phyloP scores from a whole-genome alignment of 2,797 vertebrate species.

The Darevskia mixta region DNA sequence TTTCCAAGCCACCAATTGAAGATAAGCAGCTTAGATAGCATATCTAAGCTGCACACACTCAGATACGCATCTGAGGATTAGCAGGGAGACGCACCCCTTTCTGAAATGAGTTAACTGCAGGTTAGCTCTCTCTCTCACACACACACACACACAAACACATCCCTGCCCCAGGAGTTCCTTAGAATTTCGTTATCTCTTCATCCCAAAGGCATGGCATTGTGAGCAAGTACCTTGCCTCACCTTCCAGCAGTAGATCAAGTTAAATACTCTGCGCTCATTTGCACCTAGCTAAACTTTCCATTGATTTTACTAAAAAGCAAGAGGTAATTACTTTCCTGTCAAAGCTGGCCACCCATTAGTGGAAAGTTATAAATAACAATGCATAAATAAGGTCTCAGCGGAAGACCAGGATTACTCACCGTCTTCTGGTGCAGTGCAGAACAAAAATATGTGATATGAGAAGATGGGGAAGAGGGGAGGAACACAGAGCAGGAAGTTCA shows the following conservation, averaged over 20 bases:
- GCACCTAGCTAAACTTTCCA: constrained; percentile 23
- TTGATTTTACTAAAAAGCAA: constrained; percentile 50
- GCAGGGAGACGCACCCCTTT: too few relatives aligned
- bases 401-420: neutral
- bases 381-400: constrained; percentile 43
- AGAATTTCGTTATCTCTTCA: neutral
- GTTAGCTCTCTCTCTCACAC: neutral
- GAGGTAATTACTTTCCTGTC: constrained; percentile 57
- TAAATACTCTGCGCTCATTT: constrained; percentile 11
- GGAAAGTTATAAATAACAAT: constrained; percentile 44
- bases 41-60: neutral
- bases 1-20: neutral
- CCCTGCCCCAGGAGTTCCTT: neutral
- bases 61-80: neutral
- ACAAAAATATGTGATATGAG: neutral
- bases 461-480: accelerated
- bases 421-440: neutral
- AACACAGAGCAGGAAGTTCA: neutral
- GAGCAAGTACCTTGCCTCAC: neutral
- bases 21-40: neutral
- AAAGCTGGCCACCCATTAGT: neutral
- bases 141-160: neutral
- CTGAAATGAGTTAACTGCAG: neutral
- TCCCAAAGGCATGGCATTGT: neutral
- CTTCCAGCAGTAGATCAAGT: neutral